Base-by-base conservation (phyloP, 2,888 invertebrate genomes). In the Cremastinae sp. region DNA sequence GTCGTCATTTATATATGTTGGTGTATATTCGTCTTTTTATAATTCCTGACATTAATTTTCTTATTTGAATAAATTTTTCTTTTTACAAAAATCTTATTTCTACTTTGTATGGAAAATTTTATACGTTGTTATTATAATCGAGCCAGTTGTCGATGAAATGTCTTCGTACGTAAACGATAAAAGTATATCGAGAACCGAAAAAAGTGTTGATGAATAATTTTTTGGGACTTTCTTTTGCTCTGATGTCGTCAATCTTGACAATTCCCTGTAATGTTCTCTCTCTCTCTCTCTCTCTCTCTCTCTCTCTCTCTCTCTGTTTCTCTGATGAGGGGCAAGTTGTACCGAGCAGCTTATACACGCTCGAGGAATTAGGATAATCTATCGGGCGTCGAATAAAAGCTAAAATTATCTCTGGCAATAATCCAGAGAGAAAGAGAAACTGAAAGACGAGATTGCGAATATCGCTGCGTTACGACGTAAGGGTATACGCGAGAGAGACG, bases 341-440 rank as follows among this genome's bases (percentile, higher is more conserved):
- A 66, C 20, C 54, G 49, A 56, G 66, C 54, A 38, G 59, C 53
- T 53, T 74, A 68, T 78, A 74, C 79, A 79, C 75, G 80, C 81
- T 83, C 81, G 80, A 78, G 68, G 83, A 84, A 84, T 83, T 81
- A 83, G 82, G 83, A 82, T 84, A 82, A 82, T 82, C 81, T 81
- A 84, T 84, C 79, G 84, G 81, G 82, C 84, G 81, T 82, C 81
- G 83, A 84, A 85, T 84, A 83, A 84, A 84, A 81, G 81, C 84
- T 84, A 84, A 84, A 85, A 84, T 84, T 84, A 84, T 75, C 75
- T 28, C 81, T 84, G 85, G 85, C 85, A 83, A 82, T 83, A 81
- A 84, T 84, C 84, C 84, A 83, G 79, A 80, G 59, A 74, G 80
- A 75, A 70, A 78, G 80, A 22, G 9, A 12, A 7, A n/a, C 22